Evolutionary conservation across 2,888 invertebrate species (phyloP).

Genomic region (Kryphioiulus occultus): DNA sequence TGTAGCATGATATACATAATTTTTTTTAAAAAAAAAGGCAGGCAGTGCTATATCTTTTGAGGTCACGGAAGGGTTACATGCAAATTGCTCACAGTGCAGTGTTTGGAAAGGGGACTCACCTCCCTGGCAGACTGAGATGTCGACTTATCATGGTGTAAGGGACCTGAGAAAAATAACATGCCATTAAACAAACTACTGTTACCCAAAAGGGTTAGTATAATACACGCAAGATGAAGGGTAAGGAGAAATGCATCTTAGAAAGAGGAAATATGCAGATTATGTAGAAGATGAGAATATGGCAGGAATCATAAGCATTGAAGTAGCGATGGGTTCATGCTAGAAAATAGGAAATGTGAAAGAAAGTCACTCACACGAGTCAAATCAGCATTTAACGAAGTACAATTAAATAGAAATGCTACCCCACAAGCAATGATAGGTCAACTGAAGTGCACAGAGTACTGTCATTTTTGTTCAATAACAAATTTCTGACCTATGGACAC

Average conservation of each 20-base stretch:
- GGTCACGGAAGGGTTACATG: neutral
- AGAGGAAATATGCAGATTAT: neutral
- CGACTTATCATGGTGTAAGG: slow-evolving; percentile 54
- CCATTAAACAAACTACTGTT: slow-evolving; percentile 44
- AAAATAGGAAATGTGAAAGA: neutral
- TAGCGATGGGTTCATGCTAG: neutral
- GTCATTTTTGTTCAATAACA: neutral
- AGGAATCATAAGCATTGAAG: neutral
- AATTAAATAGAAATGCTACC: neutral
- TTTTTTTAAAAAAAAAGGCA: neutral
- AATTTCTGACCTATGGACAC: neutral
- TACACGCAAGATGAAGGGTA: slow-evolving; percentile 6
- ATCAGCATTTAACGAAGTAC: neutral
- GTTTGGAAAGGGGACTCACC: slow-evolving; percentile 52
- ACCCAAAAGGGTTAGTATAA: neutral
- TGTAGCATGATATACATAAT: neutral
- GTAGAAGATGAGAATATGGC: neutral
- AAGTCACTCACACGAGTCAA: neutral
- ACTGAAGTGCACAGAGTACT: neutral
- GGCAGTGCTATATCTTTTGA: neutral
- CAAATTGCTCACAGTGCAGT: slow-evolving; percentile 8
- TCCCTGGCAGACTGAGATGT: slow-evolving; percentile 54
- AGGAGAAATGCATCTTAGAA: neutral
- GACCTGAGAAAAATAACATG: slow-evolving; percentile 51
- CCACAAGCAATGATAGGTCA: neutral